Evolutionary conservation across 2,888 invertebrate genomes (phyloP), one percentile per base, ranked within the genome.

Genomic region (Cyaniris semiargus): DNA sequence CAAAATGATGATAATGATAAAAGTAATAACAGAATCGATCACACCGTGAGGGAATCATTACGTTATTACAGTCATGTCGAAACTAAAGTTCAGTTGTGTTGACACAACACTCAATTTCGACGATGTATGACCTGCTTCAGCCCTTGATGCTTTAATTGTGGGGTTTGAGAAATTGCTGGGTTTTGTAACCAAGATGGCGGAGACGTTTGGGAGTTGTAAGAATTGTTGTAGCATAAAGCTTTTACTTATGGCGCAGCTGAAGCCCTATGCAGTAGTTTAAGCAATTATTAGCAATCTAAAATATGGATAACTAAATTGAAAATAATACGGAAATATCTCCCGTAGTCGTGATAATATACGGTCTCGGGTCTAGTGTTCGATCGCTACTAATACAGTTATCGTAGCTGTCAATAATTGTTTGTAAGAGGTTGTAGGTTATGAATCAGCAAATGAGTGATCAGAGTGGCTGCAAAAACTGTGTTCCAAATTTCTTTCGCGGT

Each of bases 41-140:
- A 84, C 76, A 80, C 23, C 44, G 15, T 23, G 23, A 60, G 60
- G 23, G 60, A 44, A 81, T 82, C 82, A 84, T 84, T 84, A 84
- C 81, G 82, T 82, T 82, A 84, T 83, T 83, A 81, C 77, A 60
- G 81, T 81, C 77, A 82, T 84, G 83, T 80, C 81, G 86, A 82
- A 84, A 86, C 75, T 82, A 84, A 86, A 86, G 86, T 85, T 86
- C 85, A 83, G 76, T 72, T 58, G 38, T 71, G 58, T 72, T 77
- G 72, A 77, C 77, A 77, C 72, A 77, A 72, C 72, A 60, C 72
- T 72, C 70, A 77, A 72, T 72, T 72, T 44, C 34, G 77, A 56
- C 56, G 34, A 72, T 72, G 34, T 58, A 38, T 48, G 34, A 56
- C 71, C 58, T 72, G 56, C 38, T 38, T 72, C 38, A 31, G 71